Conservation (phyloP, 2,888 invertebrate genomes). For the Amphiduros pacificus region DNA sequence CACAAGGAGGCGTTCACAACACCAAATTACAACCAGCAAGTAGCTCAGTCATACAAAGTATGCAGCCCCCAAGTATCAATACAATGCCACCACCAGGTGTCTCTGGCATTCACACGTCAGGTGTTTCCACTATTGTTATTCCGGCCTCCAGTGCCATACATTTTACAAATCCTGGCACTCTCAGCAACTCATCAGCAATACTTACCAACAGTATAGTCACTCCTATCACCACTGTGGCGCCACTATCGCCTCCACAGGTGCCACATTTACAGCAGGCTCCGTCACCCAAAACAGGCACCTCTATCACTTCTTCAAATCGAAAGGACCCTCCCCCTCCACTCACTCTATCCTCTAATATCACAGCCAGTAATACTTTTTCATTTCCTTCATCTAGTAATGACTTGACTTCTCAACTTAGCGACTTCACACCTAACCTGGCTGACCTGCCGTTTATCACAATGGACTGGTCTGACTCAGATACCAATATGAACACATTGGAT, state of each 20-base stretch:
- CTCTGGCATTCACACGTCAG: too few relatives aligned
- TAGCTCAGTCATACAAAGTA: background rate
- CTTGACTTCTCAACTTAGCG: background rate
- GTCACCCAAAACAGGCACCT: background rate
- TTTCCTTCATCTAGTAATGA: background rate
- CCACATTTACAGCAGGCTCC: constrained; percentile 1
- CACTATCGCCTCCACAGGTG: background rate
- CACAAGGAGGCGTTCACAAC: too few relatives aligned
- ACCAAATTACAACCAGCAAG: too few relatives aligned
- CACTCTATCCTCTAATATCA: constrained; percentile 6
- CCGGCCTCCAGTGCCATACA: background rate
- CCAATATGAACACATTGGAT: constrained; percentile 16
- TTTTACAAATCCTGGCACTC: constrained; percentile 3
- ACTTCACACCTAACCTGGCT: constrained; percentile 4
- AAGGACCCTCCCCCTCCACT: constrained; percentile 16
- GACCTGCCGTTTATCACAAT: constrained; percentile 20
- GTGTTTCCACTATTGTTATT: too few relatives aligned
- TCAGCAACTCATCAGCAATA: background rate
- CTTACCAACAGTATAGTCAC: constrained; percentile 11
- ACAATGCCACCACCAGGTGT: background rate
- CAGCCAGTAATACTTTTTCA: background rate
- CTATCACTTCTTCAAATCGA: background rate
- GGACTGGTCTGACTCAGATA: constrained; percentile 29
- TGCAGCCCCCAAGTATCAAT: background rate
- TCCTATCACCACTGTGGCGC: constrained; percentile 1